Percentiles rank a stretch among this genome's conserved stretches.
These are phyloP conservation scores for Atherix ibis DNA, from an alignment of 2,888 invertebrate genomes.

Conservation along the genomic window DNA sequence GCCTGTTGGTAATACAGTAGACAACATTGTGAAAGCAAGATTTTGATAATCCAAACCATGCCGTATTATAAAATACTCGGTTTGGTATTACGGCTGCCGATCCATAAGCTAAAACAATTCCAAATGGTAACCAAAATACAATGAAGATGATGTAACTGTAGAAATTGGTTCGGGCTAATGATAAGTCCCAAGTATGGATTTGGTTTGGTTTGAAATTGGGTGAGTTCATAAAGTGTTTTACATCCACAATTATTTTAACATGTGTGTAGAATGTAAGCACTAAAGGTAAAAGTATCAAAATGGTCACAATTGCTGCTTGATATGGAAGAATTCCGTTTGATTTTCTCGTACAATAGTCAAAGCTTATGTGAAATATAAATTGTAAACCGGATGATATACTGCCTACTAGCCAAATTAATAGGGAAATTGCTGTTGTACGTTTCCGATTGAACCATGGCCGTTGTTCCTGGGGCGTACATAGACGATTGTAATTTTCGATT, in stretches of 20 bases:
- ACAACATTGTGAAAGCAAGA: slow-evolving; percentile 50
- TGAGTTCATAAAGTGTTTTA: slow-evolving; percentile 36
- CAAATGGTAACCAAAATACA: slow-evolving; percentile 52
- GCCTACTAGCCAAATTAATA: slow-evolving; percentile 42
- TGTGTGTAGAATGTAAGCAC: slow-evolving; percentile 40
- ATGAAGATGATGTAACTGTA: slow-evolving; percentile 46
- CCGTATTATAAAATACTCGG: slow-evolving; percentile 45
- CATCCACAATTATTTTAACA: slow-evolving; percentile 34
- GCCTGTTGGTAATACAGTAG: slow-evolving; percentile 47
- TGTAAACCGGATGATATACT: slow-evolving; percentile 42
- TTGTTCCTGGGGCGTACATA: slow-evolving; percentile 38
- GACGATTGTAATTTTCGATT: slow-evolving; percentile 46
- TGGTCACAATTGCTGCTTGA: slow-evolving; percentile 38
- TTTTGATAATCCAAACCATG: slow-evolving; percentile 54
- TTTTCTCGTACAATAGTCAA: slow-evolving; percentile 48
- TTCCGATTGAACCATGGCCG: slow-evolving; percentile 21
- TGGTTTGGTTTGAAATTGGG: slow-evolving; percentile 46
- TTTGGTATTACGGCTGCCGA: slow-evolving; percentile 36
- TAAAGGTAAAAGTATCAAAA: slow-evolving; percentile 44
- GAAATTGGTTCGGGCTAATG: slow-evolving; percentile 46
- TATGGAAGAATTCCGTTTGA: slow-evolving; percentile 40
- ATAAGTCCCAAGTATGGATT: slow-evolving; percentile 45
- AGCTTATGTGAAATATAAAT: slow-evolving; percentile 42
- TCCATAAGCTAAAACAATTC: slow-evolving; percentile 39
- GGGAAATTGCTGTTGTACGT: slow-evolving; percentile 37